Evolutionary conservation across 1,140 invertebrate genomes (phyloP).

Genomic region (Polypedilum vanderplanki): DNA sequence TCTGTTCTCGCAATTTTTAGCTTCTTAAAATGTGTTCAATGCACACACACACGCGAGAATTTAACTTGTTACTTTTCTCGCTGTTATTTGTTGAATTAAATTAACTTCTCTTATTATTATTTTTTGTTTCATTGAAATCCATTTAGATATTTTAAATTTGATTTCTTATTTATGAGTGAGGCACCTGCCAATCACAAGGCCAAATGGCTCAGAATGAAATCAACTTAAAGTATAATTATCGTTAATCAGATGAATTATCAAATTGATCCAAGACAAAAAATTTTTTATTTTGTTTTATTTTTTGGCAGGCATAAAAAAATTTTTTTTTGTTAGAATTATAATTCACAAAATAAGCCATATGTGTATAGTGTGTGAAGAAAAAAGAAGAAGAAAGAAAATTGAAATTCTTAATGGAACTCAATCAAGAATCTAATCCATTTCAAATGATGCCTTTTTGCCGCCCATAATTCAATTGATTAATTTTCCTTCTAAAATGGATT

Average conservation of each 20-base stretch:
- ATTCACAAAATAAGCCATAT: too few relatives aligned
- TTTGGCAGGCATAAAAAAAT: too few relatives aligned
- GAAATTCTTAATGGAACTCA: neutral
- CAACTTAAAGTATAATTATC: conserved; percentile 2
- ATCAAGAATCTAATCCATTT: neutral
- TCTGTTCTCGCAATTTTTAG: conserved; percentile 17
- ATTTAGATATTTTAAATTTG: too few relatives aligned
- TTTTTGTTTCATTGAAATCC: too few relatives aligned
- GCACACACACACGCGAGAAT: neutral
- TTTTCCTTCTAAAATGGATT: conserved; percentile 21
- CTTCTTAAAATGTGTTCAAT: neutral
- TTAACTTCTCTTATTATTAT: too few relatives aligned
- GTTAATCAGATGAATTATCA: conserved; percentile 10
- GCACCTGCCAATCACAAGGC: conserved; percentile 23
- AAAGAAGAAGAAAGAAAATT: neutral
- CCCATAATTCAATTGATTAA: conserved; percentile 24
- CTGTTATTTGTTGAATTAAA: too few relatives aligned
- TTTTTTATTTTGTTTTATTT: neutral
- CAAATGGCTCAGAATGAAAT: neutral
- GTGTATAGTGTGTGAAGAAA: neutral
- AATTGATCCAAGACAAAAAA: neutral
- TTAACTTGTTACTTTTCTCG: too few relatives aligned
- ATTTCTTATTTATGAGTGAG: neutral
- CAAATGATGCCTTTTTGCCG: neutral
- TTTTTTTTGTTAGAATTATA: too few relatives aligned